Evolutionary conservation across 2,113 vertebrate genomes (phyloP).

Genomic region (Lamprotornis superbus): DNA sequence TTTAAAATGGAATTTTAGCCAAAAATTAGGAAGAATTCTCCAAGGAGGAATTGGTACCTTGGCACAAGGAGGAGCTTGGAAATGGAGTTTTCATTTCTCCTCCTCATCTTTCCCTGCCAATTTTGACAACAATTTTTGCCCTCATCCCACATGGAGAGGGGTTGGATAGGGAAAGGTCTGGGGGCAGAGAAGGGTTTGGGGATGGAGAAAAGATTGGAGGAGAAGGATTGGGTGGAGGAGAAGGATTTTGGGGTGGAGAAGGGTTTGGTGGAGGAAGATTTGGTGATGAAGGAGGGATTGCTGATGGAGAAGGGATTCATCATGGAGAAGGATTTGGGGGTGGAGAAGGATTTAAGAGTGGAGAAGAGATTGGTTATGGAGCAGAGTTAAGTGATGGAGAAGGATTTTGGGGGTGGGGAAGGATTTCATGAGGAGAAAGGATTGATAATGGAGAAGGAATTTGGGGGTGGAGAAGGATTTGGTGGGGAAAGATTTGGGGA

Average conservation of each 20-base stretch:
- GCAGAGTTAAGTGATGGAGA: too few relatives aligned
- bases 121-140: background rate
- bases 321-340: background rate
- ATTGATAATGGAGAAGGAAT: background rate
- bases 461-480: background rate
- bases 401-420: too few relatives aligned
- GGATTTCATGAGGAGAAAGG: too few relatives aligned
- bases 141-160: background rate
- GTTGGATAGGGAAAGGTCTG: background rate
- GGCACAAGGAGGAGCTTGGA: background rate
- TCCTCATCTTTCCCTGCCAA: accelerated
- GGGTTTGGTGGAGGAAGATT: background rate
- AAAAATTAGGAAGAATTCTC: background rate
- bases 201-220: background rate
- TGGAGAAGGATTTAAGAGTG: background rate
- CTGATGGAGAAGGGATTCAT: background rate
- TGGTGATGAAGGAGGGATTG: too few relatives aligned
- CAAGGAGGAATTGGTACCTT: background rate
- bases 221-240: background rate
- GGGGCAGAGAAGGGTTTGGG: accelerated
- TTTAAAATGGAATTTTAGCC: background rate
- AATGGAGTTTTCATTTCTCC: accelerated
- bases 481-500: background rate
- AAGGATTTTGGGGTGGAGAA: background rate
- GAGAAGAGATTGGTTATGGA: too few relatives aligned